phyloP scores from a whole-genome alignment of 2,797 vertebrate species.

The Arnoldichthys spilopterus region DNA sequence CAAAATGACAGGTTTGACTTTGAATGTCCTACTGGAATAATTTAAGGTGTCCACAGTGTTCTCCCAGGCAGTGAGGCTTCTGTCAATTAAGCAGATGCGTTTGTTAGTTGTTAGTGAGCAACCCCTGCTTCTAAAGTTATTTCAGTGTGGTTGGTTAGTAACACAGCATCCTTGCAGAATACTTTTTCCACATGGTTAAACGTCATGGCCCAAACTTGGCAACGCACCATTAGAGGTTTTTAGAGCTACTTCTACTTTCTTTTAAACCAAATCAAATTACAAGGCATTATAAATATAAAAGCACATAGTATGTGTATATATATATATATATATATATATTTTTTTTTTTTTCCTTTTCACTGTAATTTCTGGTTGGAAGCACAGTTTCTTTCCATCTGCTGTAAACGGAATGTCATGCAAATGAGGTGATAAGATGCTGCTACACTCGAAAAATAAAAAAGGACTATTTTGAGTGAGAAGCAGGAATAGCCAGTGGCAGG shows the following conservation, averaged over 20 bases:
- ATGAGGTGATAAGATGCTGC: slow-evolving; percentile 31
- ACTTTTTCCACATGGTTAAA: neutral
- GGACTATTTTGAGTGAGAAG: slow-evolving; percentile 33
- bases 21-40: slow-evolving; percentile 7
- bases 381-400: slow-evolving; percentile 21
- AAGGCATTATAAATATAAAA: slow-evolving; percentile 29
- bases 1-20: neutral
- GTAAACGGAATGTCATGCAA: slow-evolving; percentile 31
- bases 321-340: slow-evolving; percentile 5
- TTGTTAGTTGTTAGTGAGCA: slow-evolving; percentile 28
- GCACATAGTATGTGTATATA: slow-evolving; percentile 7
- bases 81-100: slow-evolving; percentile 1
- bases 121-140: neutral
- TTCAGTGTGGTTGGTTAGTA: slow-evolving; percentile 28
- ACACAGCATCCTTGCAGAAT: neutral
- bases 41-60: neutral
- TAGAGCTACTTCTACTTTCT: neutral
- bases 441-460: slow-evolving; percentile 27
- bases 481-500: slow-evolving; percentile 40
- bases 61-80: neutral
- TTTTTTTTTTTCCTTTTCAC: neutral
- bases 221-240: slow-evolving; percentile 5
- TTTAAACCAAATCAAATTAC: slow-evolving; percentile 12
- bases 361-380: neutral
- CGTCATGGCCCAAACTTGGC: neutral